phyloP scores from a whole-genome alignment of 1,140 invertebrate species.

The Epicauta chinensis region DNA sequence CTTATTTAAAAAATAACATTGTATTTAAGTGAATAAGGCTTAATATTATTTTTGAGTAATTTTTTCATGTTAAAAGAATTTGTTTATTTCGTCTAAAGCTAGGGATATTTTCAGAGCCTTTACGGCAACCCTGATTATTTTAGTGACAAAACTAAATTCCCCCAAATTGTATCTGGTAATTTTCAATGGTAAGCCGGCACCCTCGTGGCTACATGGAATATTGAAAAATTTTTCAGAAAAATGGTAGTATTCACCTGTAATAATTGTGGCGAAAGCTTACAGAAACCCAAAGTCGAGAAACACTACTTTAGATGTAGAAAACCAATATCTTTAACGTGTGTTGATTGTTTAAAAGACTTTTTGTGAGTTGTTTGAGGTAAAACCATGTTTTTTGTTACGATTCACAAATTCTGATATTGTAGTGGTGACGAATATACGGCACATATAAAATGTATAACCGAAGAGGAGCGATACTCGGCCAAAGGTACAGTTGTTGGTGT shows the following conservation, averaged over 20 bases:
- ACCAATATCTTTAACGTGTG: slow-evolving; percentile 64
- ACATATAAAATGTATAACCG: slow-evolving; percentile 88
- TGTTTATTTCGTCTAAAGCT: too few relatives aligned
- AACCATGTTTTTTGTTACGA: slow-evolving; percentile 11
- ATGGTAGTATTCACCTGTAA: slow-evolving; percentile 94
- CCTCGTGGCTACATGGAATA: too few relatives aligned
- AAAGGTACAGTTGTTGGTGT: slow-evolving; percentile 69
- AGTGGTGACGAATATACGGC: slow-evolving; percentile 72
- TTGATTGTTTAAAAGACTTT: slow-evolving; percentile 89
- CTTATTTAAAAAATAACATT: too few relatives aligned
- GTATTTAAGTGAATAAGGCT: too few relatives aligned
- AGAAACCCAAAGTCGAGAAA: slow-evolving; percentile 87
- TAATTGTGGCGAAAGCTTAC: slow-evolving; percentile 80
- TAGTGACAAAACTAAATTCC: too few relatives aligned
- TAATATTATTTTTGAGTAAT: too few relatives aligned
- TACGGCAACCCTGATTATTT: too few relatives aligned
- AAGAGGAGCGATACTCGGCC: slow-evolving; percentile 84
- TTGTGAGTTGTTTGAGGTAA: slow-evolving; percentile 54
- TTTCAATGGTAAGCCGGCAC: too few relatives aligned
- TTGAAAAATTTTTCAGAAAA: too few relatives aligned
- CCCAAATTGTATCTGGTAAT: too few relatives aligned
- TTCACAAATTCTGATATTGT: slow-evolving; percentile 36
- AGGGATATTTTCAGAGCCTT: too few relatives aligned
- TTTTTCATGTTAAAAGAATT: too few relatives aligned
- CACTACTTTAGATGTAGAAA: slow-evolving; percentile 62